Percentiles rank a stretch among this genome's conserved stretches.
Evolutionary conservation across 2,113 vertebrate species (phyloP).

Genomic region (Rynchops niger): DNA sequence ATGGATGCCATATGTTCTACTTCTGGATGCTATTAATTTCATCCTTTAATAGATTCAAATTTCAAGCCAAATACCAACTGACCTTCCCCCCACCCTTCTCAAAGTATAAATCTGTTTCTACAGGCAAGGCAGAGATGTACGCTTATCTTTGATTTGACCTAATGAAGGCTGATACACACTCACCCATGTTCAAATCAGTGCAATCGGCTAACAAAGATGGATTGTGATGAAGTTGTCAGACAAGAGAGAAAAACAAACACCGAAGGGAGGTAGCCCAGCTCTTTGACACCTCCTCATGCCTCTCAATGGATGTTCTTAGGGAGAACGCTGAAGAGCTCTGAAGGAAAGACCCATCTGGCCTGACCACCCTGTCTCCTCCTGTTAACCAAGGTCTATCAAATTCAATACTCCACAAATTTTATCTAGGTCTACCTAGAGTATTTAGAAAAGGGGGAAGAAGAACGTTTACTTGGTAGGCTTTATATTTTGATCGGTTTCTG

Average conservation of each 20-base stretch:
- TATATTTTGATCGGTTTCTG: background rate
- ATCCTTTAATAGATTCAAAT: constrained; percentile 48
- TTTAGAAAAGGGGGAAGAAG: background rate
- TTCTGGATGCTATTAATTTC: constrained; percentile 57
- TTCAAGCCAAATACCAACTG: constrained; percentile 57
- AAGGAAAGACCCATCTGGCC: background rate
- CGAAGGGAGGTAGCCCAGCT: background rate
- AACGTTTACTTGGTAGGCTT: background rate
- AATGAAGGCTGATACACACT: constrained; percentile 30
- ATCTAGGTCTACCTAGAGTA: background rate
- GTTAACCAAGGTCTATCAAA: background rate
- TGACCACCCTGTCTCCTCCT: background rate
- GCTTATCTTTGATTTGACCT: constrained; percentile 39
- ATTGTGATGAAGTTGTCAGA: constrained; percentile 58
- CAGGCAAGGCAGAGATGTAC: background rate
- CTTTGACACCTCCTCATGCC: constrained; percentile 11
- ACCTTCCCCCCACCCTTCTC: constrained; percentile 20
- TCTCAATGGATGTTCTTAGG: constrained; percentile 49
- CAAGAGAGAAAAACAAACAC: constrained; percentile 36
- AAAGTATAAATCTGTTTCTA: background rate
- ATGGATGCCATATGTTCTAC: constrained; percentile 60
- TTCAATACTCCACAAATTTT: background rate
- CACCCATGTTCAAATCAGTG: constrained; percentile 45
- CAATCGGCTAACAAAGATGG: constrained; percentile 12
- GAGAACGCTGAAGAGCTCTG: background rate